Evolutionary conservation across 2,113 vertebrate species (phyloP), one percentile per base, ranked within the genome.

Genomic region (Rhinoptilus africanus): DNA sequence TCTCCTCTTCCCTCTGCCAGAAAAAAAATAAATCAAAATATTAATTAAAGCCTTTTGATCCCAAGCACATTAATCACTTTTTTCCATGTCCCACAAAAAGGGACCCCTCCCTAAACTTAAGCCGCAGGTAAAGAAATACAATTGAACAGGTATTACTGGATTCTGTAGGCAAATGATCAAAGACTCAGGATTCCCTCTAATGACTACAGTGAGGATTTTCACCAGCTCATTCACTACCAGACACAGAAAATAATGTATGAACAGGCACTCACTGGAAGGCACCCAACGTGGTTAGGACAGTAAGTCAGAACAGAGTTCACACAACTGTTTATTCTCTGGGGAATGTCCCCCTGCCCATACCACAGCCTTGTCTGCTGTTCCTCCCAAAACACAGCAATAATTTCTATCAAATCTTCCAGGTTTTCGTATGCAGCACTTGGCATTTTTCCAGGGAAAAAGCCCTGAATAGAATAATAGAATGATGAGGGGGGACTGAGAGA

Each of bases 401-500:
- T 51, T 74, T 47, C 32, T 69, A 32, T 12, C 4, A 68, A 20
- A 19, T 35, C 20, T 47, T 37, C 12, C 24, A 53, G 4, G 4
- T 5, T 88, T 87, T 86, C 14, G 1, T 23, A 24, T 1, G 1
- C 39, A 45, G 19, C 13, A 22, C 2, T 37, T 67, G 4, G 6
- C 12, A 21, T 53, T 62, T 68, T 74, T 8, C 10, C 41, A 62
- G 15, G 35, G 22, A 59, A 74, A 69, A 78, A 7, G 1, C 21
- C 4, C 18, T n/a, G 32, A 37, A 11, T 41, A 72, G 39, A 53
- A 67, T 32, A 37, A 11, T 41, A 72, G 39, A 53, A 67, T 32
- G 23, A 28, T 12, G 41, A 2, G 8, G 12, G 0, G 1, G 5
- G 21, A 8, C 7, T 66, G 26, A 30, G 5, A 69, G 27, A 62